phyloP scores from a whole-genome alignment of 2,888 invertebrate genomes.

The Melipona beecheii region DNA sequence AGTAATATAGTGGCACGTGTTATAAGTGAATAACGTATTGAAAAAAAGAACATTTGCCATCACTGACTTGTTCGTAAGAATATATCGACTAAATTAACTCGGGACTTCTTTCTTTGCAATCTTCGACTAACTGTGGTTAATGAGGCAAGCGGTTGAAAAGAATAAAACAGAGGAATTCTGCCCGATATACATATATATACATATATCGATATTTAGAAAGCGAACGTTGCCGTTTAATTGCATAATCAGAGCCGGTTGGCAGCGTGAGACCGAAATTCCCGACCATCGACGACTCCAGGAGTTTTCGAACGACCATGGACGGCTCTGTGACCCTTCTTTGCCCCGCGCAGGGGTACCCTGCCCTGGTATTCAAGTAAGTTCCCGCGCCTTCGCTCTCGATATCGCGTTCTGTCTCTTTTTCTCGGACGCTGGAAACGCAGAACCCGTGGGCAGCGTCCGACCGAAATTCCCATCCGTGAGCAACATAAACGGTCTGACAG shows the following conservation, averaged over 20 bases:
- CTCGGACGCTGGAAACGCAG: slow-evolving; percentile 34
- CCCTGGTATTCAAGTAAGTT: slow-evolving; percentile 86
- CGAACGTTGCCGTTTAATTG: slow-evolving; percentile 34
- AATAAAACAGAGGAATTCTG: not conserved
- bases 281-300: slow-evolving; percentile 80
- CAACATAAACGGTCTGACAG: slow-evolving; percentile 77
- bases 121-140: too few species aligned
- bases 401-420: slow-evolving; percentile 31
- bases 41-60: too few species aligned
- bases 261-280: slow-evolving; percentile 87
- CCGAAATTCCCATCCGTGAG: slow-evolving; percentile 86
- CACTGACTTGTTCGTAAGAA: too few species aligned
- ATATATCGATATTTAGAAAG: not conserved
- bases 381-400: not conserved
- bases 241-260: slow-evolving; percentile 86
- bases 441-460: slow-evolving; percentile 87
- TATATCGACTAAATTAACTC: too few species aligned
- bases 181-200: not conserved
- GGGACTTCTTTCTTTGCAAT: too few species aligned
- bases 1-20: too few species aligned
- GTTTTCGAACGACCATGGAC: slow-evolving; percentile 76
- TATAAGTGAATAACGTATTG: too few species aligned
- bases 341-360: slow-evolving; percentile 89
- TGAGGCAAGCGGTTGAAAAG: not conserved
- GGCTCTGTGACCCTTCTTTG: slow-evolving; percentile 87